Evolutionary conservation across 2,888 invertebrate genomes (phyloP), one percentile per base, ranked within the genome.

Genomic region (Meteorus cinctellus): DNA sequence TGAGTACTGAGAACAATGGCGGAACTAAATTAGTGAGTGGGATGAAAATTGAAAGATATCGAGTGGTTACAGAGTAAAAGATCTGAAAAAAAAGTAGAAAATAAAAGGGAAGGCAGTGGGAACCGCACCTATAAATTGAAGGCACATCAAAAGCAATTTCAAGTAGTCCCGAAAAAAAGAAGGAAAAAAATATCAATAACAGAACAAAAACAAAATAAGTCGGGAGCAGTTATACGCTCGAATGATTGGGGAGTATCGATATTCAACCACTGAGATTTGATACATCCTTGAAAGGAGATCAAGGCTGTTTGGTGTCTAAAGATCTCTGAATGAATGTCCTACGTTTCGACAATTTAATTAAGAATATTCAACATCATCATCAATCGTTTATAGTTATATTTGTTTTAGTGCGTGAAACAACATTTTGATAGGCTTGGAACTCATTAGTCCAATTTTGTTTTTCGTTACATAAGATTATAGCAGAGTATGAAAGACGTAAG

Each of bases 1-100:
- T 12, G 48, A 74, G 72, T 76, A 72, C 62, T 59, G 76, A 71
- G 76, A 79, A 79, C 79, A 79, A 79, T 79, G 76, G 76, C 72
- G 66, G 76, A 73, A 70, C 76, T 45, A 75, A 78, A 79, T 79
- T 79, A 76, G 78, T 63, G 72, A 74, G 72, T 55, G 60, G 72
- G 78, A 78, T 74, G 79, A 67, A 73, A 72, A 62, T 67, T 70
- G 74, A 79, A 78, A 76, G 73, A 59, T 74, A 51, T 74, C 41
- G 55, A 71, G 71, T 75, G 70, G 55, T 77, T 75, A 78, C 29
- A 63, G 27, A 63, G 27, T 63, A 41, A 66, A 19, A 66, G 66
- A 45, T 45, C 27, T 45, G 5, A 45, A 67, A 41, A 45, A 24
- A 60, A 60, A 10, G 14, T n/a, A 34, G 12, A 34, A 63, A 63